Percentiles rank a stretch among this genome's conserved stretches.
These are phyloP conservation scores for Macheiramphus alcinus DNA, from an alignment of 2,113 vertebrate species.

Conservation along the genomic window DNA sequence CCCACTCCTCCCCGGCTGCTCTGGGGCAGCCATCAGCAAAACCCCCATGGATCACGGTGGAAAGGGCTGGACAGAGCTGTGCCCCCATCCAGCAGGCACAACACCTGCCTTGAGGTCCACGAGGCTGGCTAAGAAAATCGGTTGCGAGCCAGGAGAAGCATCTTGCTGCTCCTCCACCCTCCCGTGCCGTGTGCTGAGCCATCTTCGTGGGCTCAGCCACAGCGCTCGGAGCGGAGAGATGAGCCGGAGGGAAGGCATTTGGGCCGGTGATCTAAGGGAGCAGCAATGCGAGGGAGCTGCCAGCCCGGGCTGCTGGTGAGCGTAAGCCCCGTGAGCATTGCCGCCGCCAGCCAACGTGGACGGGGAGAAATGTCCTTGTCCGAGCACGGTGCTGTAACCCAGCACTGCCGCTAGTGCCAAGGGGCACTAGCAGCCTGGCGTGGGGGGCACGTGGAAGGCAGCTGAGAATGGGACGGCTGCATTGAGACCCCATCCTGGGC, in stretches of 20 bases:
- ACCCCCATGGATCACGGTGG: accelerated
- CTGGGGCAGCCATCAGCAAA: neutral
- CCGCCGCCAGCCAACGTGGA: neutral
- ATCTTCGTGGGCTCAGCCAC: neutral
- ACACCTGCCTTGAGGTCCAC: neutral
- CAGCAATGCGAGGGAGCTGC: neutral
- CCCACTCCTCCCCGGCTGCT: neutral
- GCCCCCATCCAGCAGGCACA: neutral
- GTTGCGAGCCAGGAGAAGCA: neutral
- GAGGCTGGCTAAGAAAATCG: neutral
- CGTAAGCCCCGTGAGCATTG: neutral
- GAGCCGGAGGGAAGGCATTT: neutral
- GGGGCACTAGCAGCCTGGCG: neutral
- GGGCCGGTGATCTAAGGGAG: neutral
- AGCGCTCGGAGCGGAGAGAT: neutral
- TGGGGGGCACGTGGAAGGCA: neutral
- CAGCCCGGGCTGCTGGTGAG: neutral
- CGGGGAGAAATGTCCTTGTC: neutral
- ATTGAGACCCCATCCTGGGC: neutral
- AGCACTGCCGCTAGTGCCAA: neutral
- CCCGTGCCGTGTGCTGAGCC: neutral
- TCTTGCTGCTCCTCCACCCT: neutral
- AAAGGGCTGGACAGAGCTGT: neutral
- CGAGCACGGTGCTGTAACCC: neutral
- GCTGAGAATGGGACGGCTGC: neutral